Conservation (phyloP, 2,888 invertebrate species). For the Tetranychus truncatus region DNA sequence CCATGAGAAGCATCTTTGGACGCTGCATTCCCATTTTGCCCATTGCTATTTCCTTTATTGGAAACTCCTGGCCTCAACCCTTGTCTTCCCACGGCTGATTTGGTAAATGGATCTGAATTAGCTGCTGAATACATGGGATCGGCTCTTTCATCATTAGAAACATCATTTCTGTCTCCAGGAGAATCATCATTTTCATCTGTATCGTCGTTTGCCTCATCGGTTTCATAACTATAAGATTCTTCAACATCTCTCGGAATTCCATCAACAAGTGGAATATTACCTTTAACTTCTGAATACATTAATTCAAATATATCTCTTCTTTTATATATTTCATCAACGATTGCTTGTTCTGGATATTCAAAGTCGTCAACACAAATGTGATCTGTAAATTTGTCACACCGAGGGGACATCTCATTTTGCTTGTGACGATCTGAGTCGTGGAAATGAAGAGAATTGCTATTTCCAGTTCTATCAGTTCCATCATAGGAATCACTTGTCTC, state of each 20-base stretch:
- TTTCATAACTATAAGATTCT: constrained; percentile 31
- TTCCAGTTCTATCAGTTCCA: constrained; percentile 1
- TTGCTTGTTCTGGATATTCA: constrained; percentile 45
- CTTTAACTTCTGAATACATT: constrained; percentile 50
- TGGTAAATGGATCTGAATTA: neutral
- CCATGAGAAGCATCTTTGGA: constrained; percentile 35
- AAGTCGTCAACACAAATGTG: constrained; percentile 47
- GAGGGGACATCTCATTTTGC: constrained; percentile 7
- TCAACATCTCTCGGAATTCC: constrained; percentile 42
- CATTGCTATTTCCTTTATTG: neutral
- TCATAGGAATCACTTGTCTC: neutral
- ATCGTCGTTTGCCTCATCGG: constrained; percentile 17
- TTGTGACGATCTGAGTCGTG: neutral
- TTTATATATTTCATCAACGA: constrained; percentile 31
- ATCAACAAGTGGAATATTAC: constrained; percentile 41
- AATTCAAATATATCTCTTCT: constrained; percentile 48
- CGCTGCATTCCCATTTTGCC: neutral
- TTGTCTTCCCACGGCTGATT: neutral
- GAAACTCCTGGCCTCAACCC: neutral
- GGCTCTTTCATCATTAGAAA: neutral
- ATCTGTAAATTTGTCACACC: constrained; percentile 29
- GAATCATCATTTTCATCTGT: constrained; percentile 2
- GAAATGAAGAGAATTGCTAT: neutral
- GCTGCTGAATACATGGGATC: constrained; percentile 5
- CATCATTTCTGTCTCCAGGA: neutral